phyloP scores from a whole-genome alignment of 92 coral and sea anemone genomes.

The Siderastrea radians region DNA sequence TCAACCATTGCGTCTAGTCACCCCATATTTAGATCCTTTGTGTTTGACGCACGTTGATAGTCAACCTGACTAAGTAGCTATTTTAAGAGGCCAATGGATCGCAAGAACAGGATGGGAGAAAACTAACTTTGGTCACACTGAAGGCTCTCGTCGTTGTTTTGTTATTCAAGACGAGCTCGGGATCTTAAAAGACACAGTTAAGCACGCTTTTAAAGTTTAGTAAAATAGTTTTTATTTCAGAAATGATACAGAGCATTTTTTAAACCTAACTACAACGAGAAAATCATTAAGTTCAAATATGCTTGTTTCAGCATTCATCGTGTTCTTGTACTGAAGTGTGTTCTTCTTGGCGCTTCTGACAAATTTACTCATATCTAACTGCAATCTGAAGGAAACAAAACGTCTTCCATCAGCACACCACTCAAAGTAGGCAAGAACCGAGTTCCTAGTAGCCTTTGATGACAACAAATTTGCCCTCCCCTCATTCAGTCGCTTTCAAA shows the following conservation, averaged over 20 bases:
- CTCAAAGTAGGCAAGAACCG: background rate
- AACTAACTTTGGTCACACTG: constrained; percentile 13
- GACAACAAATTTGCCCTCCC: background rate
- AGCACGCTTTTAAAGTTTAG: background rate
- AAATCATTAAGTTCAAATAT: background rate
- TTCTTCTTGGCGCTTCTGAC: background rate
- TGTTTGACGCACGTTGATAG: background rate
- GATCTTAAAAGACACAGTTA: background rate
- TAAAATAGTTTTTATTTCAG: background rate
- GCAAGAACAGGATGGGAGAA: background rate
- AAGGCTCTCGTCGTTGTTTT: background rate
- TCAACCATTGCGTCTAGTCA: background rate
- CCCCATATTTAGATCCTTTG: background rate
- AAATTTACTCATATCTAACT: background rate
- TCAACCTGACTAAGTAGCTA: constrained; percentile 1
- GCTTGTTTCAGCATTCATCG: background rate
- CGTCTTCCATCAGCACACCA: background rate
- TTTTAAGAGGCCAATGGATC: background rate
- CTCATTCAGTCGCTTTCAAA: background rate
- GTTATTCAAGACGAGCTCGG: background rate
- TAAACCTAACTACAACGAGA: background rate
- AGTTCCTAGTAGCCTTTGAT: background rate
- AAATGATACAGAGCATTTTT: background rate
- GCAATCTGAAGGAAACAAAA: background rate
- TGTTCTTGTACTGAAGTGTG: background rate